Conservation (phyloP, 2,888 invertebrate species). For the Urechis unicinctus region DNA sequence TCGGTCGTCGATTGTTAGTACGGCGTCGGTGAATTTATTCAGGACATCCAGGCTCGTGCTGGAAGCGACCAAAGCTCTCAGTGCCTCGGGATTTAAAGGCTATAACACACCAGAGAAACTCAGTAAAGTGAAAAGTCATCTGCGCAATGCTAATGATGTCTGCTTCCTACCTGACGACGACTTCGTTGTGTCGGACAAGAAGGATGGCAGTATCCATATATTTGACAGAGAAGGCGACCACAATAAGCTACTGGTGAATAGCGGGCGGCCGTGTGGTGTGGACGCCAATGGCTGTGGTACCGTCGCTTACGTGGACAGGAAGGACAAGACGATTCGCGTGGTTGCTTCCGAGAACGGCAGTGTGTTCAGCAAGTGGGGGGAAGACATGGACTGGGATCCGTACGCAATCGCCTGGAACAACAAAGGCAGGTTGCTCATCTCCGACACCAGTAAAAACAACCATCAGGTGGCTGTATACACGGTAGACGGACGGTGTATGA, state of each 20-base stretch:
- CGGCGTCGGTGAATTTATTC: too few relatives aligned
- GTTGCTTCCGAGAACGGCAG: not conserved
- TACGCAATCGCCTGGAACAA: constrained; percentile 12
- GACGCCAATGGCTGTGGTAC: not conserved
- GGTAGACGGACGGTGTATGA: constrained; percentile 6
- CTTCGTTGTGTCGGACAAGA: constrained; percentile 10
- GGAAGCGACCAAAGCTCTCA: too few relatives aligned
- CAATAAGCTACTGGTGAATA: not conserved
- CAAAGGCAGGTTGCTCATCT: constrained; percentile 14
- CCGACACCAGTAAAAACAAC: constrained; percentile 2
- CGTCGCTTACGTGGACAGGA: not conserved
- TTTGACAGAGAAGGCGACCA: not conserved
- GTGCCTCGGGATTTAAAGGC: not conserved
- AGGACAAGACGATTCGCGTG: constrained; percentile 4
- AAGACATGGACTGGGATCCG: constrained; percentile 12
- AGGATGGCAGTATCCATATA: not conserved
- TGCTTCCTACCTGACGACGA: constrained; percentile 2
- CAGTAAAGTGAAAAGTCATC: constrained; percentile 5
- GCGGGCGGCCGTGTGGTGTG: constrained; percentile 7
- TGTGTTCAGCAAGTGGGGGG: constrained; percentile 2
- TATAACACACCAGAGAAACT: not conserved
- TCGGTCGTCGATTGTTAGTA: too few relatives aligned
- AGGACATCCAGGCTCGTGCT: too few relatives aligned
- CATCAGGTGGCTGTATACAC: constrained; percentile 12
- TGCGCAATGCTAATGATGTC: constrained; percentile 5